phyloP scores from a whole-genome alignment of 2,113 vertebrate species.

The Pteropus alecto region DNA sequence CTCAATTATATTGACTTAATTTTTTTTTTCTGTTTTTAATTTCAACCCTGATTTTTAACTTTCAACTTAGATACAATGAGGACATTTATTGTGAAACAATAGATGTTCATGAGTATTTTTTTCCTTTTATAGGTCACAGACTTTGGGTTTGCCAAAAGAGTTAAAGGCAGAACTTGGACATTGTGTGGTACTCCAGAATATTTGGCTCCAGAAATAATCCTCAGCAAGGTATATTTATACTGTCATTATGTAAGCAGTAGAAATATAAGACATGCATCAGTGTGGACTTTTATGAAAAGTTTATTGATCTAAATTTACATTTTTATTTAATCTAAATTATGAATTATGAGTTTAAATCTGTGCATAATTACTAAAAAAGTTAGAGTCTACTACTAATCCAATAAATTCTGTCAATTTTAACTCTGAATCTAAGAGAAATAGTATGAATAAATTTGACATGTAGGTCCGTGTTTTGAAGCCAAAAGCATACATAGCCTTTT shows the following conservation, averaged over 20 bases:
- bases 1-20: constrained; percentile 9
- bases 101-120: neutral
- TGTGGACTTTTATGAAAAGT: neutral
- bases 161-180: constrained; percentile 99
- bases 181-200: constrained; percentile 99
- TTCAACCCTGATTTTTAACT: constrained; percentile 43
- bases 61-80: neutral
- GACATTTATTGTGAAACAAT: neutral
- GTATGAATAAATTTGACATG: neutral
- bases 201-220: constrained; percentile 99
- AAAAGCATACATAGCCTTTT: neutral
- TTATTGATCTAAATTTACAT: neutral
- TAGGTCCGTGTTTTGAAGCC: neutral
- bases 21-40: neutral
- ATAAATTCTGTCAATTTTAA: neutral
- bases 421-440: neutral
- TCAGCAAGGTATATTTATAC: constrained; percentile 92
- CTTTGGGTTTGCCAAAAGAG: constrained; percentile 99
- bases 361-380: neutral
- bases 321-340: constrained; percentile 8
- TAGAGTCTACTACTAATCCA: neutral
- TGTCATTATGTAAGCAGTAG: neutral
- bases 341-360: constrained; percentile 23
- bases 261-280: neutral
- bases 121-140: constrained; percentile 92